Percentiles rank a stretch among this genome's conserved stretches.
Evolutionary conservation across 2,888 invertebrate species (phyloP).

Genomic region (Pterostichus niger): DNA sequence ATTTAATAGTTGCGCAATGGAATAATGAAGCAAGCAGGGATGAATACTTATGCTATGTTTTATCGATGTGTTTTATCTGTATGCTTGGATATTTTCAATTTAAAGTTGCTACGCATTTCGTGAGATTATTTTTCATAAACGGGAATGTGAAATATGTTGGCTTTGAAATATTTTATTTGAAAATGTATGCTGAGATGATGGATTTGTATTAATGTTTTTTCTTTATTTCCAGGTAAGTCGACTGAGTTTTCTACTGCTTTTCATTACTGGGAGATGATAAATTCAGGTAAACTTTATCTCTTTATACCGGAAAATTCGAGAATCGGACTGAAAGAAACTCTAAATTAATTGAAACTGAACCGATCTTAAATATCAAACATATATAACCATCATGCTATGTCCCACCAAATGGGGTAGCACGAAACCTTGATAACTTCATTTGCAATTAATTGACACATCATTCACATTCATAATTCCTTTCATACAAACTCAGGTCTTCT

Average conservation of each 20-base stretch:
- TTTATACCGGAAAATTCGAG: not conserved
- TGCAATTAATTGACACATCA: too few relatives aligned
- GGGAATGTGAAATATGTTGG: conserved; percentile 1
- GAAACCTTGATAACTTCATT: too few relatives aligned
- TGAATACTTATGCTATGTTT: not conserved
- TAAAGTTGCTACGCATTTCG: conserved; percentile 7
- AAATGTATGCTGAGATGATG: conserved; percentile 17
- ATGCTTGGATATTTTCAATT: not conserved
- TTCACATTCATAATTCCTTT: too few relatives aligned
- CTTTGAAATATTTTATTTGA: conserved; percentile 27
- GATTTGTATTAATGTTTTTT: conserved; percentile 37
- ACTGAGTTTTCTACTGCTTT: conserved; percentile 1
- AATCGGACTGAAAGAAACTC: not conserved
- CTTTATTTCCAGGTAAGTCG: conserved; percentile 26
- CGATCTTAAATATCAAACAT: too few relatives aligned
- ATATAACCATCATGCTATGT: too few relatives aligned
- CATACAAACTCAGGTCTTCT: too few relatives aligned
- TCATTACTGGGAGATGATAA: not conserved
- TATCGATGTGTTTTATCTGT: not conserved
- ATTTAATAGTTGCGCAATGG: not conserved
- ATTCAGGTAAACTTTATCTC: conserved; percentile 31
- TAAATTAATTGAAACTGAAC: too few relatives aligned
- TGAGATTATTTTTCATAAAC: not conserved
- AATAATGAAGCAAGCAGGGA: not conserved
- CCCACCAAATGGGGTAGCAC: too few relatives aligned